A percentile compares a stretch with the other conserved stretches of the same genome.
phyloP scores from a whole-genome alignment of 2,888 invertebrate genomes.

The Fabriciana adippe region DNA sequence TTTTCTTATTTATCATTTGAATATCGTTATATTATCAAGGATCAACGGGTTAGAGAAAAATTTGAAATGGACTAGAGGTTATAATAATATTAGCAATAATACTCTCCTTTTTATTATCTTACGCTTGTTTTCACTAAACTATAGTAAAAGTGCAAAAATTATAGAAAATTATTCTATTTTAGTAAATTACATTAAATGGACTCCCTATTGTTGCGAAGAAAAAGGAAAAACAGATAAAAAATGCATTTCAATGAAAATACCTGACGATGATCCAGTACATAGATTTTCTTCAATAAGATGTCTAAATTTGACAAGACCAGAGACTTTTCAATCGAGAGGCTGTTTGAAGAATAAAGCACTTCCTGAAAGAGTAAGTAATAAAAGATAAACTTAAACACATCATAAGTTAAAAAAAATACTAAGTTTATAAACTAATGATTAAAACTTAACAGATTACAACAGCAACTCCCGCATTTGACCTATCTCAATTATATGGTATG shows the following conservation, averaged over 20 bases:
- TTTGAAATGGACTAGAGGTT: no score
- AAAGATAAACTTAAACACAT: no score
- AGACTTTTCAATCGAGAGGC: constrained; percentile 47
- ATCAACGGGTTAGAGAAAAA: no score
- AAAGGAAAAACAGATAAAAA: constrained; percentile 44
- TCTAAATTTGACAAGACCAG: constrained; percentile 51
- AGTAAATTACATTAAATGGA: constrained; percentile 52
- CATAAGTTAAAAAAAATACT: no score
- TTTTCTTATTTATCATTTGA: no score
- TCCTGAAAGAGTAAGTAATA: constrained; percentile 45
- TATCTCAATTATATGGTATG: constrained; percentile 47
- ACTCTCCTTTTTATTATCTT: no score
- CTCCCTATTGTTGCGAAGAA: constrained; percentile 47
- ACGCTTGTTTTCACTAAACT: no score
- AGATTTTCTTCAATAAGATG: constrained; percentile 50
- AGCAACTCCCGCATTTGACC: constrained; percentile 48
- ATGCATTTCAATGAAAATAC: constrained; percentile 47
- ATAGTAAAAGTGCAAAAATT: no score
- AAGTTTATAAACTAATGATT: background rate
- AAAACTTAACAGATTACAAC: constrained; percentile 43
- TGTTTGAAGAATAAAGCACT: constrained; percentile 45
- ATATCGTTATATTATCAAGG: no score
- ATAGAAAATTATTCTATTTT: constrained; percentile 20
- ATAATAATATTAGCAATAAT: no score
- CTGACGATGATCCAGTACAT: constrained; percentile 51